Conservation (phyloP, 2,888 invertebrate species). For the Mythimna pallens region DNA sequence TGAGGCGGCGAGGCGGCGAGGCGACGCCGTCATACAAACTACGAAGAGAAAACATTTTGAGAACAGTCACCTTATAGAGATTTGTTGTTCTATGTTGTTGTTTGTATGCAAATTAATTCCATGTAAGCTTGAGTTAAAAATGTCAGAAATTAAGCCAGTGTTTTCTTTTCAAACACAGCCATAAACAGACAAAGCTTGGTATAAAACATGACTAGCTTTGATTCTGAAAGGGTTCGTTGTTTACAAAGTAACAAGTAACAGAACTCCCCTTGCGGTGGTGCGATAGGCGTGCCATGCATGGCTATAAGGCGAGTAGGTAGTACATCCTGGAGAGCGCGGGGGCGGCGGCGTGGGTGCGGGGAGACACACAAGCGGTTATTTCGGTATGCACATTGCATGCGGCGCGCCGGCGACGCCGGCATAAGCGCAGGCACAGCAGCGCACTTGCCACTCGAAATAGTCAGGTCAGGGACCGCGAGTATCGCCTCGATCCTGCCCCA, state of each 20-base stretch:
- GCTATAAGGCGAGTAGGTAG: constrained; percentile 74
- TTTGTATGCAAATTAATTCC: constrained; percentile 22
- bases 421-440: constrained; percentile 81
- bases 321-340: constrained; percentile 80
- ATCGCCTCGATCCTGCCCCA: constrained; percentile 89
- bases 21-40: constrained; percentile 23
- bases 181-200: constrained; percentile 49
- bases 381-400: constrained; percentile 91
- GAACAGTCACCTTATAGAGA: not conserved
- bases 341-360: constrained; percentile 75
- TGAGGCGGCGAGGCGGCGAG: constrained; percentile 8
- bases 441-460: constrained; percentile 91
- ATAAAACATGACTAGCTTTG: constrained; percentile 54
- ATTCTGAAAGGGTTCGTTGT: constrained; percentile 76
- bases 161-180: constrained; percentile 35
- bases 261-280: constrained; percentile 75
- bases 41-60: constrained; percentile 20
- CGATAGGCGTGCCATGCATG: constrained; percentile 82
- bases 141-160: not conserved
- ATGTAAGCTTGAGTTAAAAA: not conserved
- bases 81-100: not conserved
- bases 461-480: constrained; percentile 90
- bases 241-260: constrained; percentile 76
- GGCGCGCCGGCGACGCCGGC: constrained; percentile 61
- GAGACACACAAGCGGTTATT: constrained; percentile 85